These are phyloP conservation scores for Perca fluviatilis DNA, from an alignment of 2,113 vertebrate species.

Conservation along the genomic window DNA sequence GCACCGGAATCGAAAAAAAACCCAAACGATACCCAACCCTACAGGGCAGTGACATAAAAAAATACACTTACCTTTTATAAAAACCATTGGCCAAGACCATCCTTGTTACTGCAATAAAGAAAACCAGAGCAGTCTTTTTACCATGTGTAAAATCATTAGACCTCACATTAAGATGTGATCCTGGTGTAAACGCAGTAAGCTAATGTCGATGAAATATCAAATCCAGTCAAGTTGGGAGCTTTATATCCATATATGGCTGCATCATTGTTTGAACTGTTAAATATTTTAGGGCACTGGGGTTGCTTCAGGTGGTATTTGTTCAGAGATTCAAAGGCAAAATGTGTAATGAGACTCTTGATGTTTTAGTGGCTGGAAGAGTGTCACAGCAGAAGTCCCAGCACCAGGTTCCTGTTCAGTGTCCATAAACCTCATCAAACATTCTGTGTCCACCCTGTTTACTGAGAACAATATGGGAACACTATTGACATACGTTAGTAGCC, in stretches of 20 bases:
- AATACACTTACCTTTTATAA: neutral
- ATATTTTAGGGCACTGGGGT: slow-evolving; percentile 4
- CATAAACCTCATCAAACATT: neutral
- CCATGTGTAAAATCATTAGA: slow-evolving; percentile 8
- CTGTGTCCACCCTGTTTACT: slow-evolving; percentile 22
- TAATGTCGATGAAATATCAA: slow-evolving; percentile 24
- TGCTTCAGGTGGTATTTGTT: neutral
- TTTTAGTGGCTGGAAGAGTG: slow-evolving; percentile 1
- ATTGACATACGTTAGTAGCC: slow-evolving; percentile 36
- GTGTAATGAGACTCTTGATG: slow-evolving; percentile 7
- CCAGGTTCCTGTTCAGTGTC: slow-evolving; percentile 13
- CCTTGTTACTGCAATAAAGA: slow-evolving; percentile 7
- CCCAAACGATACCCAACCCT: too few relatives aligned
- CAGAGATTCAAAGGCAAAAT: neutral
- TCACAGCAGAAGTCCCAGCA: neutral
- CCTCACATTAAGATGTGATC: neutral
- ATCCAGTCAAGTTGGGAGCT: neutral
- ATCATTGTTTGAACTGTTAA: slow-evolving; percentile 21
- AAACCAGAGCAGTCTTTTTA: slow-evolving; percentile 22
- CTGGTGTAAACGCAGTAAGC: slow-evolving; percentile 22
- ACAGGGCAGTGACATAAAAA: slow-evolving; percentile 8
- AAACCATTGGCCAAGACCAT: neutral
- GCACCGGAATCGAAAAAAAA: too few relatives aligned
- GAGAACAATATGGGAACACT: slow-evolving; percentile 31
- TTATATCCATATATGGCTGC: neutral